phyloP scores from a whole-genome alignment of 1,140 invertebrate genomes.

The Riptortus pedestris region DNA sequence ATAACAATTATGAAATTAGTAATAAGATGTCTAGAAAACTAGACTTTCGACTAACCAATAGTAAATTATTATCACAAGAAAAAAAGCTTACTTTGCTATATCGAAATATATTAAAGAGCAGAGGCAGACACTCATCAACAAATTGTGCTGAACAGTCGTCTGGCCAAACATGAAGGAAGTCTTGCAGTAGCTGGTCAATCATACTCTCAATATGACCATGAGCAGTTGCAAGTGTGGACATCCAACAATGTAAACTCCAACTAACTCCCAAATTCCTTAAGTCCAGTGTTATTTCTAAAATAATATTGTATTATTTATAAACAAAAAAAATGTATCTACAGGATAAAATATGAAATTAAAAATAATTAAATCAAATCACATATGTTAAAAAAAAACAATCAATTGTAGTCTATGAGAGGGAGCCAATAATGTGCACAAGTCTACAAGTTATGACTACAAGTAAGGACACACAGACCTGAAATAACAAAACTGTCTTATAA shows the following conservation, averaged over 20 bases:
- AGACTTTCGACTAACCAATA: no score
- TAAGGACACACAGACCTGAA: no score
- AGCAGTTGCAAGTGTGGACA: slow-evolving; percentile 74
- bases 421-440: no score
- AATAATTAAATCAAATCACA: background rate
- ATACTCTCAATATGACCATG: slow-evolving; percentile 69
- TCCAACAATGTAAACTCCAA: slow-evolving; percentile 86
- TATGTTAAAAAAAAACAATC: background rate
- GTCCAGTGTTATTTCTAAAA: slow-evolving; percentile 70
- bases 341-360: slow-evolving; percentile 12
- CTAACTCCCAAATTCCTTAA: slow-evolving; percentile 69
- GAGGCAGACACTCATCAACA: slow-evolving; percentile 76
- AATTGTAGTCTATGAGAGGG: no score
- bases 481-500: no score
- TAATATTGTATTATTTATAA: background rate
- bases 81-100: slow-evolving; percentile 63
- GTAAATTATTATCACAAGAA: no score
- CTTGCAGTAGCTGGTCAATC: slow-evolving; percentile 81
- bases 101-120: slow-evolving; percentile 80
- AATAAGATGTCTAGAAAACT: no score
- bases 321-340: background rate
- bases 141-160: slow-evolving; percentile 79
- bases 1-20: no score
- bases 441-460: no score
- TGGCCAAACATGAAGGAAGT: slow-evolving; percentile 76